Conservation (phyloP, 2,888 invertebrate species). For the Craniophora ligustri region DNA sequence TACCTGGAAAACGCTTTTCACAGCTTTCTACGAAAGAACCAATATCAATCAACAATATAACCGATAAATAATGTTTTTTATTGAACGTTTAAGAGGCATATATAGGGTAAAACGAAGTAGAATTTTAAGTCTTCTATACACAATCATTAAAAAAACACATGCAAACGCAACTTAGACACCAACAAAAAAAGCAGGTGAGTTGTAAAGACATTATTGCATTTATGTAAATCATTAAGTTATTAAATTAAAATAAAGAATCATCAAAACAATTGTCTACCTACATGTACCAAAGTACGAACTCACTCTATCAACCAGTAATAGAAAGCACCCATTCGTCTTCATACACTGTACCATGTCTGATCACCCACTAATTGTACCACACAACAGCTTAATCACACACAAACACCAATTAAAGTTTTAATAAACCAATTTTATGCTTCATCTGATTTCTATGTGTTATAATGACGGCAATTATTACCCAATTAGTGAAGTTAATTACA, state of each 20-base stretch:
- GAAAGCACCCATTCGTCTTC: slow-evolving; percentile 53
- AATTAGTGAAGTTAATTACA: slow-evolving; percentile 31
- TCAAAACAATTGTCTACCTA: slow-evolving; percentile 24
- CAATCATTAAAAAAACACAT: no score
- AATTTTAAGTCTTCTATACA: no score
- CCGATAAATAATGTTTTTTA: no score
- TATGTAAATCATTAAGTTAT: slow-evolving; percentile 32
- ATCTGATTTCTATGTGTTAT: slow-evolving; percentile 47
- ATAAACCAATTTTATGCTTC: slow-evolving; percentile 54
- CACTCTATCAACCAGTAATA: slow-evolving; percentile 29
- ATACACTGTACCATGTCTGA: slow-evolving; percentile 18
- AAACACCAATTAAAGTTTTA: slow-evolving; percentile 52
- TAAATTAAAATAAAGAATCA: slow-evolving; percentile 8
- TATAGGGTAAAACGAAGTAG: no score
- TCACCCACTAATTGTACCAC: slow-evolving; percentile 40
- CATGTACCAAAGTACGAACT: slow-evolving; percentile 19
- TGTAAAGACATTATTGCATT: background rate
- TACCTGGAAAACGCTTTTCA: no score
- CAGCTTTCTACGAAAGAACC: no score
- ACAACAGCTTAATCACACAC: slow-evolving; percentile 45
- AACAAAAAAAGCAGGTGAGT: no score
- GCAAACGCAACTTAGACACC: no score
- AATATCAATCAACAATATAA: no score
- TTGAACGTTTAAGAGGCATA: no score
- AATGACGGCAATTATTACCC: slow-evolving; percentile 28